Percentiles rank a stretch among this genome's conserved stretches.
These are phyloP conservation scores for Aporophyla nigra DNA, from an alignment of 2,888 invertebrate genomes.

Conservation along the genomic window DNA sequence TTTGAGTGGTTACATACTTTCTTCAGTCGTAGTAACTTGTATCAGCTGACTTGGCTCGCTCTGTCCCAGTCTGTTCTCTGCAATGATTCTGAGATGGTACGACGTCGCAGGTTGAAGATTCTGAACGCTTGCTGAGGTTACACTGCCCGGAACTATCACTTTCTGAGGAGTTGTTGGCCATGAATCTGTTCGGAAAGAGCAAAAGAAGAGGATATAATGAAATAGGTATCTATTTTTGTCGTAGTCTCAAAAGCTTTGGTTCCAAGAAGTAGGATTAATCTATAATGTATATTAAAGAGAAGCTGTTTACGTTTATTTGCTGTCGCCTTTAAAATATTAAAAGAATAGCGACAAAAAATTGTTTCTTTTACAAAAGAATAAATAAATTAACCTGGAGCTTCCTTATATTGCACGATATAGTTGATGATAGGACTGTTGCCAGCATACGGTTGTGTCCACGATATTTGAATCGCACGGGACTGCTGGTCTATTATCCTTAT, in stretches of 20 bases:
- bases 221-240: not conserved
- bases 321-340: constrained; percentile 3
- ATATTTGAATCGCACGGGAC: constrained; percentile 95
- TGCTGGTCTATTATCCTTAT: constrained; percentile 96
- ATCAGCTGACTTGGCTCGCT: constrained; percentile 96
- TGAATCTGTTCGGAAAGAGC: constrained; percentile 89
- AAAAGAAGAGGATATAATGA: not conserved
- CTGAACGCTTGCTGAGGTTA: constrained; percentile 95
- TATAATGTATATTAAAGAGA: not conserved
- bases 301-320: not conserved
- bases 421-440: constrained; percentile 97
- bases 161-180: constrained; percentile 96
- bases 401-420: constrained; percentile 97
- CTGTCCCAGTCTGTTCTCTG: constrained; percentile 96
- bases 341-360: not conserved
- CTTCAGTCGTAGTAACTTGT: constrained; percentile 96
- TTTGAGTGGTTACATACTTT: constrained; percentile 87
- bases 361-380: constrained; percentile 17
- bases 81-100: constrained; percentile 97
- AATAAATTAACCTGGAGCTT: constrained; percentile 92
- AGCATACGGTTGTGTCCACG: constrained; percentile 97
- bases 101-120: constrained; percentile 96
- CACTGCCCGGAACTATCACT: constrained; percentile 95
- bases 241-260: not conserved
- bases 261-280: not conserved